Conservation (phyloP, 2,888 invertebrate species). For the Erebia palarica region DNA sequence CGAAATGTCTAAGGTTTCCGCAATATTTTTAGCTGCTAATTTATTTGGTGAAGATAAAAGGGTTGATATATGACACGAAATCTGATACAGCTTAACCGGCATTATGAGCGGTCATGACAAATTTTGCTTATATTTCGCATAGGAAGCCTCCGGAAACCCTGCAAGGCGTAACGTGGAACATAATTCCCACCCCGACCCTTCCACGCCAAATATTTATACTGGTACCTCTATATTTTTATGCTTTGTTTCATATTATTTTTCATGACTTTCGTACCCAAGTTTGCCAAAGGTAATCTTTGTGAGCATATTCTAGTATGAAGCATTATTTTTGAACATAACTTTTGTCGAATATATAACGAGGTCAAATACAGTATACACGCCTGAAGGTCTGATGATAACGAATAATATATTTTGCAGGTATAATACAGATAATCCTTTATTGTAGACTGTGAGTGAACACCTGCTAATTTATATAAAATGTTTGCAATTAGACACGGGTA, state of each 20-base stretch:
- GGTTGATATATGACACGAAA: slow-evolving; percentile 25
- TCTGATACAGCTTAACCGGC: slow-evolving; percentile 31
- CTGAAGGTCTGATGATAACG: slow-evolving; percentile 7
- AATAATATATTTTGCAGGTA: slow-evolving; percentile 2
- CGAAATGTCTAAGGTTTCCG: slow-evolving; percentile 1
- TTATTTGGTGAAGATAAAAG: slow-evolving; percentile 20
- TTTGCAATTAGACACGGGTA: background rate
- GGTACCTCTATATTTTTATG: slow-evolving; percentile 30
- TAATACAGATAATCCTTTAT: background rate
- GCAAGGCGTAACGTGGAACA: slow-evolving; percentile 46
- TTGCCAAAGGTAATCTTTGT: slow-evolving; percentile 17
- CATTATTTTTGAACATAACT: slow-evolving; percentile 18
- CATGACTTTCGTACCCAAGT: slow-evolving; percentile 11
- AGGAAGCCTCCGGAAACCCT: slow-evolving; percentile 59
- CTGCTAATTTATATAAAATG: background rate
- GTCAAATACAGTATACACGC: background rate
- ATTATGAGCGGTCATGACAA: slow-evolving; percentile 34
- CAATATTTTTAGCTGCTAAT: slow-evolving; percentile 10
- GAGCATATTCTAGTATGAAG: slow-evolving; percentile 5
- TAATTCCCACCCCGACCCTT: slow-evolving; percentile 52
- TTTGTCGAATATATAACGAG: slow-evolving; percentile 3
- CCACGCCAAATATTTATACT: slow-evolving; percentile 64
- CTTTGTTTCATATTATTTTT: slow-evolving; percentile 23
- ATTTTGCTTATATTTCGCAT: slow-evolving; percentile 51
- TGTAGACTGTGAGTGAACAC: background rate